phyloP scores from a whole-genome alignment of 37 sponge, comb jelly and placozoan species.

The Chondrosia reniformis region DNA sequence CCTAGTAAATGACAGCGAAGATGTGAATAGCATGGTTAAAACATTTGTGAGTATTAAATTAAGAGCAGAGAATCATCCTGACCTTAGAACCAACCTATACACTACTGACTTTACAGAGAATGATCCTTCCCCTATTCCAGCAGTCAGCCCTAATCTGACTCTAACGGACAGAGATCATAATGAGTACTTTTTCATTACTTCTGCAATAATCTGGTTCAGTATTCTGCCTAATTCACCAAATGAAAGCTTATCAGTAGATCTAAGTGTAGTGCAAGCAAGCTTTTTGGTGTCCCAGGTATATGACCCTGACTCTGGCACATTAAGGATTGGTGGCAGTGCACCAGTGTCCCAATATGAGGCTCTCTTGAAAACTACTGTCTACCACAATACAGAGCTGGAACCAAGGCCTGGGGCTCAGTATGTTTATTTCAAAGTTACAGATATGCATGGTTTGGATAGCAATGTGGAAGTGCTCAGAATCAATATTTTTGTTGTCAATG shows the following conservation, averaged over 20 bases:
- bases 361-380: slow-evolving; percentile 45
- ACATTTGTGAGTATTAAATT: slow-evolving; percentile 47
- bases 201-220: slow-evolving; percentile 40
- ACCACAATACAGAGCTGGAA: slow-evolving; percentile 62
- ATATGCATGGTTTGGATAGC: slow-evolving; percentile 52
- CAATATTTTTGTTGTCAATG: slow-evolving; percentile 59
- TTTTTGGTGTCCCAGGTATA: slow-evolving; percentile 32
- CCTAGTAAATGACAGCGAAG: slow-evolving; percentile 60
- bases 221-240: slow-evolving; percentile 32
- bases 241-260: slow-evolving; percentile 65
- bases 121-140: slow-evolving; percentile 22
- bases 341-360: slow-evolving; percentile 49
- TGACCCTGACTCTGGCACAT: slow-evolving; percentile 32
- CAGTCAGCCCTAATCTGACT: slow-evolving; percentile 45
- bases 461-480: slow-evolving; percentile 38
- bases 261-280: background rate
- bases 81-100: slow-evolving; percentile 26
- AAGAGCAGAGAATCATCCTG: slow-evolving; percentile 69
- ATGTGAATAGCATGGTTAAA: slow-evolving; percentile 34
- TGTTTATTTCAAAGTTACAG: slow-evolving; percentile 63
- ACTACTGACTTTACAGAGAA: slow-evolving; percentile 49
- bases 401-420: slow-evolving; percentile 54
- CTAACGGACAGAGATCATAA: slow-evolving; percentile 82
- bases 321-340: slow-evolving; percentile 56
- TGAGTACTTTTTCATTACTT: slow-evolving; percentile 71